phyloP scores from a whole-genome alignment of 1,140 invertebrate genomes.

The Rhagoletis pomonella region DNA sequence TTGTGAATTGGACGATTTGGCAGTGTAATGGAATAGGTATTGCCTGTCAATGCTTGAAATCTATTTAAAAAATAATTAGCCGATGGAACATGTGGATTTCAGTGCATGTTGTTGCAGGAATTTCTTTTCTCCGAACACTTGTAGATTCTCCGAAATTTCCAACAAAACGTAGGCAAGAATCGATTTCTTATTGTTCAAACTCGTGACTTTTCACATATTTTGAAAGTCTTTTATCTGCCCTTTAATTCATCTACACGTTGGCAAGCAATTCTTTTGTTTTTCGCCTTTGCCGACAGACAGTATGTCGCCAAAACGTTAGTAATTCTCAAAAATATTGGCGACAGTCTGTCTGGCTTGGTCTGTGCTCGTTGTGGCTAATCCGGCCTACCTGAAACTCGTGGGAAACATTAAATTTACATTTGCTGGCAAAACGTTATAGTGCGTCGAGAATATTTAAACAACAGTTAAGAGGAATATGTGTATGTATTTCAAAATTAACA shows the following conservation, averaged over 20 bases:
- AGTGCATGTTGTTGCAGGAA: background rate
- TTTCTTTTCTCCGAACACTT: constrained; percentile 32
- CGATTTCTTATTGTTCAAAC: constrained; percentile 7
- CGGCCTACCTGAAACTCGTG: background rate
- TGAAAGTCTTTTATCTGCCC: background rate
- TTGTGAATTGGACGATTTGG: background rate
- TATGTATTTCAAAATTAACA: too few species aligned
- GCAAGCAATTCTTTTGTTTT: constrained; percentile 2
- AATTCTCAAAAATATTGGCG: constrained; percentile 41
- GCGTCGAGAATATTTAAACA: too few species aligned
- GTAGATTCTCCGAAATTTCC: background rate
- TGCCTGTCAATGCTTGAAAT: constrained; percentile 20
- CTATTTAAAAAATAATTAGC: constrained; percentile 51
- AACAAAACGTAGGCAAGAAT: background rate
- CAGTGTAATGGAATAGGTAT: constrained; percentile 3
- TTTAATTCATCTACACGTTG: too few species aligned
- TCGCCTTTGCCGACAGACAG: constrained; percentile 60
- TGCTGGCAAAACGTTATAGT: too few species aligned
- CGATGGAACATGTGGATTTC: constrained; percentile 8
- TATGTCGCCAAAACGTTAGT: constrained; percentile 62
- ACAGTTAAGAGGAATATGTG: too few species aligned
- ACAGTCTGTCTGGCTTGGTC: constrained; percentile 22
- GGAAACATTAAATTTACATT: constrained; percentile 5
- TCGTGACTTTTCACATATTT: constrained; percentile 36
- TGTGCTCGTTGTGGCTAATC: background rate